These are phyloP conservation scores for Cygnus olor DNA, from an alignment of 2,797 vertebrate genomes.

Conservation along the genomic window DNA sequence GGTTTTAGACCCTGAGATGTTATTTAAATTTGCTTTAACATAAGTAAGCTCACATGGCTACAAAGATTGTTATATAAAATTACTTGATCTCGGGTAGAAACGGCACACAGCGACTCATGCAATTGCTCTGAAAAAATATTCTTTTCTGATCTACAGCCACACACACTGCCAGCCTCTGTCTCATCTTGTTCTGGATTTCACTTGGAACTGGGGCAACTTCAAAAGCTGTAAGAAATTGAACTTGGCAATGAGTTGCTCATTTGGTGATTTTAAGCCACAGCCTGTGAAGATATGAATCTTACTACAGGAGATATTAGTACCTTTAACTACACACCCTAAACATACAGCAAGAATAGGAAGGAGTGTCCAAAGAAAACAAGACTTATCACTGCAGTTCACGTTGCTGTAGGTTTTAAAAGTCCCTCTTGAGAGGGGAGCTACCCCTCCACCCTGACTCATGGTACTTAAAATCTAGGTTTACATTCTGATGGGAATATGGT, in stretches of 20 bases:
- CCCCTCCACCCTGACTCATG: neutral
- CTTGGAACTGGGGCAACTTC: neutral
- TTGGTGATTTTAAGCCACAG: constrained; percentile 1
- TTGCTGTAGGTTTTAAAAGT: neutral
- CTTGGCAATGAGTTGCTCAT: neutral
- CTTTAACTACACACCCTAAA: neutral
- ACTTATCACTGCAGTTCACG: neutral
- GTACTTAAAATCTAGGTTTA: neutral
- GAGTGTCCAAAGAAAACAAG: neutral
- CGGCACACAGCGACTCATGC: neutral
- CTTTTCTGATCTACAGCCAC: neutral
- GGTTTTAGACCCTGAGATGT: neutral
- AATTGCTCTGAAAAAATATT: neutral
- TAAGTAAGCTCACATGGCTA: neutral
- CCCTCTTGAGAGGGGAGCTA: neutral
- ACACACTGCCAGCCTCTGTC: neutral
- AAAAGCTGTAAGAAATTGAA: neutral
- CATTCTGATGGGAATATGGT: no score
- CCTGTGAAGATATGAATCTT: neutral
- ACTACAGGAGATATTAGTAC: neutral
- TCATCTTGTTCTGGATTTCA: constrained; percentile 10
- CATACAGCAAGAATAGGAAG: neutral
- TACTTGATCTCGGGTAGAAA: neutral
- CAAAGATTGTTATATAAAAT: neutral
- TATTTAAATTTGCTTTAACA: neutral